These are phyloP conservation scores for Metopolophium dirhodum DNA, from an alignment of 1,140 invertebrate genomes.

Conservation along the genomic window DNA sequence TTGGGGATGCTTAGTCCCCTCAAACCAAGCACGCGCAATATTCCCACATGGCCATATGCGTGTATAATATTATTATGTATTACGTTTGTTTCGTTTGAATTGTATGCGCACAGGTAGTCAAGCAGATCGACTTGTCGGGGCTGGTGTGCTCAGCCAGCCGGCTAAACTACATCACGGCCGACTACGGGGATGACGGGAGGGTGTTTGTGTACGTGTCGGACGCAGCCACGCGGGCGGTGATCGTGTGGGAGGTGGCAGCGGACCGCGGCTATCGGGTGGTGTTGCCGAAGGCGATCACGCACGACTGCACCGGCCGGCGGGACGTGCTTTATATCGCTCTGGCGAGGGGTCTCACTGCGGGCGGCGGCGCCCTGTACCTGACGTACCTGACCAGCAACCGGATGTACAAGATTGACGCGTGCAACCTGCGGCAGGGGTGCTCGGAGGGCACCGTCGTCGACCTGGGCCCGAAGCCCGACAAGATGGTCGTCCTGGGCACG, in stretches of 20 bases:
- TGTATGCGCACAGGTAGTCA: constrained; percentile 64
- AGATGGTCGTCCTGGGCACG: constrained; percentile 69
- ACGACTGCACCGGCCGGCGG: constrained; percentile 60
- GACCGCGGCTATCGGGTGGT: constrained; percentile 64
- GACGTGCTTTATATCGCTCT: constrained; percentile 70
- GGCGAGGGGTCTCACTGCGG: constrained; percentile 63
- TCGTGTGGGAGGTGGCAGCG: constrained; percentile 70
- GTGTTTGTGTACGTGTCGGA: constrained; percentile 68
- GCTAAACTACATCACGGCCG: constrained; percentile 71
- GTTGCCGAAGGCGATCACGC: constrained; percentile 63
- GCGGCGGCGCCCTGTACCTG: constrained; percentile 67
- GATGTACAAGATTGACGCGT: constrained; percentile 67
- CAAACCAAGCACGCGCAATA: background rate
- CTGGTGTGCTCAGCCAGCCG: constrained; percentile 65
- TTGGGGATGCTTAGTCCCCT: no score
- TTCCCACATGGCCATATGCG: background rate
- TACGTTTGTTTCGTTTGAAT: background rate
- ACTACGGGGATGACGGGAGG: constrained; percentile 66
- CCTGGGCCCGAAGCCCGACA: constrained; percentile 67
- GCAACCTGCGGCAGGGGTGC: constrained; percentile 65
- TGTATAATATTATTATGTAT: background rate
- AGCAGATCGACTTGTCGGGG: constrained; percentile 68
- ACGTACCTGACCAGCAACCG: constrained; percentile 68
- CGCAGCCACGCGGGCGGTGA: constrained; percentile 69
- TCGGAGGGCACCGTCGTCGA: constrained; percentile 65